Evolutionary conservation across 2,797 vertebrate species (phyloP), one percentile per base, ranked within the genome.

Genomic region (Macrochelys suwanniensis): DNA sequence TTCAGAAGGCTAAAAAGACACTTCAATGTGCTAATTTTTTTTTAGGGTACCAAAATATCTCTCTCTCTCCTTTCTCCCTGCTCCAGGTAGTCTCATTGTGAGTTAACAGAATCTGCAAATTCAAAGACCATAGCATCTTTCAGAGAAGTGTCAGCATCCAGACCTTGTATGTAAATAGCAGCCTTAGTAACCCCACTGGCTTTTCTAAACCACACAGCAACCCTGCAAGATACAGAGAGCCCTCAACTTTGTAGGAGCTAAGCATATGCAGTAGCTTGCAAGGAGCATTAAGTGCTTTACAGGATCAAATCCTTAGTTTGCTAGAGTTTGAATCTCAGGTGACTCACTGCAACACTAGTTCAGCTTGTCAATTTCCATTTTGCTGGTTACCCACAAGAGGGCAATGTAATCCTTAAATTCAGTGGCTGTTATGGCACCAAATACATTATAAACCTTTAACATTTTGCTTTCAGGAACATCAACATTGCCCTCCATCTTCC

Each of bases 311-410:
- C 21, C 65, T 50, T 42, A 81, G 26, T 45, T 5, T 71, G 33
- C 2, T 3, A 7, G 51, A 16, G 33, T 87, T 87, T 8, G 54
- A 71, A 71, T 3, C 4, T 37, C 3, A 13, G 5, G 4, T 45
- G 80, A 91, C 19, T 74, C 6, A 12, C 6, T 71, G 33, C 1
- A 4, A 11, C 33, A 19, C 4, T 3, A 33, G 10, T 28, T 10
- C n/a, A 28, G 51, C 0, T 88, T 59, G 15, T 33, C 1, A 0
- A 82, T 77, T 91, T 80, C 84, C 42, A 65, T 78, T 96, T 77
- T 82, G 42, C 68, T 45, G 1, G 7, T 53, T 93, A 85, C 56
- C 97, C 97, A 97, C 96, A 7, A 97, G 97, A 96, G 97, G 97
- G 97, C 97, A 95, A 89, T 96, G 87, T 91, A 51, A 96, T 89